Conservation (phyloP, 1,140 invertebrate species). For the Theocolax elegans region DNA sequence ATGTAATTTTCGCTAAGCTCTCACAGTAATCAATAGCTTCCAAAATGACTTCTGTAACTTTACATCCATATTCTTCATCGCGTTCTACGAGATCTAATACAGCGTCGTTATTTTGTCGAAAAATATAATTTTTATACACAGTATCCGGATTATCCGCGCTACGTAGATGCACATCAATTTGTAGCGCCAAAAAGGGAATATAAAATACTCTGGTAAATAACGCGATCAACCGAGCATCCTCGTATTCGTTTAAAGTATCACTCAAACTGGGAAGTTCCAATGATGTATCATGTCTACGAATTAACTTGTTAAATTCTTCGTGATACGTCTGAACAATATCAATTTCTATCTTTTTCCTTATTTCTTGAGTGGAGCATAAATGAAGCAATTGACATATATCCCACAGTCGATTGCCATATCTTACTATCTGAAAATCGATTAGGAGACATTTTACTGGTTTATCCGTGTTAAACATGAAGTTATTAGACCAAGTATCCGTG, state of each 20-base stretch:
- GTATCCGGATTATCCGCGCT: neutral
- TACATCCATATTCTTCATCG: neutral
- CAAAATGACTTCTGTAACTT: neutral
- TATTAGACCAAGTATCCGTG: slow-evolving; percentile 18
- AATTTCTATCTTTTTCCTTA: neutral
- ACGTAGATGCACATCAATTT: neutral
- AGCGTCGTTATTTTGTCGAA: neutral
- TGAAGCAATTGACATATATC: slow-evolving; percentile 56
- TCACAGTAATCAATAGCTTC: slow-evolving; percentile 10
- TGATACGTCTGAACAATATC: neutral
- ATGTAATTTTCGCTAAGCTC: too few relatives aligned
- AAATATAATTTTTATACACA: neutral
- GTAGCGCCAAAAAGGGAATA: neutral
- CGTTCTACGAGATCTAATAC: neutral
- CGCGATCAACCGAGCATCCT: neutral
- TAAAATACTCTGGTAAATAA: neutral
- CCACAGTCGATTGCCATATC: slow-evolving; percentile 61
- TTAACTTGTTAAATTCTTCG: neutral
- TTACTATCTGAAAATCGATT: slow-evolving; percentile 70
- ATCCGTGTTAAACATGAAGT: slow-evolving; percentile 47
- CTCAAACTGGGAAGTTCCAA: neutral
- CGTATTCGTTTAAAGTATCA: neutral
- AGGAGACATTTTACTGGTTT: slow-evolving; percentile 67
- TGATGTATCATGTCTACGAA: neutral
- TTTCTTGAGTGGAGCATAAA: slow-evolving; percentile 18